Percentiles rank a stretch among this genome's conserved stretches.
These are phyloP conservation scores for Agrotis clavis DNA, from an alignment of 2,888 invertebrate species.

Conservation along the genomic window DNA sequence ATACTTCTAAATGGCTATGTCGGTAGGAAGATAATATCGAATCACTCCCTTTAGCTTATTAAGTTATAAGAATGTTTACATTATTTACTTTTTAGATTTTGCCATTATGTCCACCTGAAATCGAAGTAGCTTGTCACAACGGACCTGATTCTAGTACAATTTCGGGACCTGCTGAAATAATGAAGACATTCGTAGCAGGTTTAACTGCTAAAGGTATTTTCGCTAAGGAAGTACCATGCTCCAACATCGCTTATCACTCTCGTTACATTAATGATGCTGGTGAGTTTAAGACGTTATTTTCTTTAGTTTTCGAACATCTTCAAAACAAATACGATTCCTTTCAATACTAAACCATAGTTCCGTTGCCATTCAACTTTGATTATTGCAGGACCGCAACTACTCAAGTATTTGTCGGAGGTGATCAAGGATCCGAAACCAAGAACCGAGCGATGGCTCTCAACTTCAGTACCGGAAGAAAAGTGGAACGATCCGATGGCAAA, in stretches of 20 bases:
- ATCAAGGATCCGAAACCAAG: constrained; percentile 92
- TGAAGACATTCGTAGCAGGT: constrained; percentile 90
- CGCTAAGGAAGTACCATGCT: constrained; percentile 89
- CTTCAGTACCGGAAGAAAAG: constrained; percentile 92
- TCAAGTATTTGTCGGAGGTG: constrained; percentile 90
- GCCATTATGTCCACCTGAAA: constrained; percentile 88
- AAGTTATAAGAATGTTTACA: no score
- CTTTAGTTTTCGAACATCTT: neutral
- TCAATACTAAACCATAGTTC: no score
- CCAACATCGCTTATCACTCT: constrained; percentile 97
- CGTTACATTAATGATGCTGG: constrained; percentile 94
- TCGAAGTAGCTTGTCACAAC: constrained; percentile 95
- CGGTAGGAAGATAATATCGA: neutral
- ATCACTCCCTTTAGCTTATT: neutral
- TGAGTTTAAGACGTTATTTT: constrained; percentile 48
- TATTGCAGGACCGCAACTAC: constrained; percentile 78
- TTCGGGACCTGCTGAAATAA: constrained; percentile 93
- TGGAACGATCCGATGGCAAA: constrained; percentile 73
- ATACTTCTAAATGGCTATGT: neutral
- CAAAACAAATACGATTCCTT: neutral
- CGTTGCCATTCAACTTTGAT: no score
- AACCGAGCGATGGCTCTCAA: constrained; percentile 94
- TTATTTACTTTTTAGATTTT: constrained; percentile 65
- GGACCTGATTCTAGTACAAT: constrained; percentile 94
- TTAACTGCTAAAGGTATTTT: constrained; percentile 80